Conservation (phyloP, 2,113 vertebrate species). For the Labeo rohita region DNA sequence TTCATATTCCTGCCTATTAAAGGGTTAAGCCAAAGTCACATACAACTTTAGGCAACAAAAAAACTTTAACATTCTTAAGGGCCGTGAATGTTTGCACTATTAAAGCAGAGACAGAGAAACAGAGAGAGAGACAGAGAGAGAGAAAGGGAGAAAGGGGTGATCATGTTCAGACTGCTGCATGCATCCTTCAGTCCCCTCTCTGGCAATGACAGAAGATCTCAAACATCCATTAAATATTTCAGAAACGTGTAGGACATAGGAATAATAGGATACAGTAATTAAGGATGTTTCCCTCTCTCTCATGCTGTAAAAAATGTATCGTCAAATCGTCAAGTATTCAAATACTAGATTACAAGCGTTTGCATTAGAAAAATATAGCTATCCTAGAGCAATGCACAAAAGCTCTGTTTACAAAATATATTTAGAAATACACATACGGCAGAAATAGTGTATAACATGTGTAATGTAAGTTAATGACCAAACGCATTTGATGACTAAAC, state of each 20-base stretch:
- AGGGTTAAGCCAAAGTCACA: neutral
- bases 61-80: neutral
- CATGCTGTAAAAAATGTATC: neutral
- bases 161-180: slow-evolving; percentile 7
- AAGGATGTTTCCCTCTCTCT: neutral
- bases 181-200: slow-evolving; percentile 7
- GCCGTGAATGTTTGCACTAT: neutral
- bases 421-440: neutral
- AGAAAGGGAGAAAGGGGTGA: neutral
- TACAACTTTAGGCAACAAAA: neutral
- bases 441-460: neutral
- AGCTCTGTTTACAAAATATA: neutral
- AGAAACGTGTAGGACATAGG: neutral
- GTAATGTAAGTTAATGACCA: neutral
- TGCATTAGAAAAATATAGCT: neutral
- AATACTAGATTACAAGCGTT: neutral
- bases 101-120: slow-evolving; percentile 13
- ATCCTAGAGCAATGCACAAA: neutral
- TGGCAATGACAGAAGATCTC: neutral
- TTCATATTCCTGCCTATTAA: neutral
- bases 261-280: neutral
- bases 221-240: neutral
- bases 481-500: neutral
- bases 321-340: neutral
- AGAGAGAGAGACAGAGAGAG: slow-evolving; percentile 3